A percentile compares a stretch with the other conserved stretches of the same genome.
phyloP scores from a whole-genome alignment of 2,113 vertebrate species.

The Gracilinanus agilis region DNA sequence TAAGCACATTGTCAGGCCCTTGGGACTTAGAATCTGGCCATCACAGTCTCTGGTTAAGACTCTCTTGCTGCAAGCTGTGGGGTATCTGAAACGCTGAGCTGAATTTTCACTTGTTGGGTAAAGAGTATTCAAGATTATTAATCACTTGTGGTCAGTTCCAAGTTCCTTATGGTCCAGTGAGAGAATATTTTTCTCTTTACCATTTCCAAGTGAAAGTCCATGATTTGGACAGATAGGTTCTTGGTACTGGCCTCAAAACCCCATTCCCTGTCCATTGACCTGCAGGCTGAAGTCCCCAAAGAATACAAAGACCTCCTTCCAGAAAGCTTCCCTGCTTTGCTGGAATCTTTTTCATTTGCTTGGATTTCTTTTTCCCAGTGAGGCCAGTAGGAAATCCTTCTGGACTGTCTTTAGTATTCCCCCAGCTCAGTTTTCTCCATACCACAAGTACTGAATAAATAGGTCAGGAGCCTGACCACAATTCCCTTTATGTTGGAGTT shows the following conservation, averaged over 20 bases:
- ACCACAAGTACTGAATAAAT: too few species aligned
- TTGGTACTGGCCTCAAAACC: neutral
- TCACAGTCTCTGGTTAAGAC: too few species aligned
- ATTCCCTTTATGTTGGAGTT: neutral
- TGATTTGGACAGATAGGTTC: neutral
- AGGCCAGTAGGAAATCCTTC: neutral
- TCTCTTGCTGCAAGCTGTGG: too few species aligned
- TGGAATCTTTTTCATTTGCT: neutral
- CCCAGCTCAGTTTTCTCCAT: too few species aligned
- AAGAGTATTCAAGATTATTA: neutral
- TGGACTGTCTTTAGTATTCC: too few species aligned
- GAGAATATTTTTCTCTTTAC: too few species aligned
- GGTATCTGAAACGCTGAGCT: neutral
- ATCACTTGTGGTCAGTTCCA: neutral
- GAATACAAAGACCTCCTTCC: too few species aligned
- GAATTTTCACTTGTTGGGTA: neutral
- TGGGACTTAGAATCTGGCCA: neutral
- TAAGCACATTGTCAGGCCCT: too few species aligned
- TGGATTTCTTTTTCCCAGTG: neutral
- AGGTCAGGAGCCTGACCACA: too few species aligned
- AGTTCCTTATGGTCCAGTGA: neutral
- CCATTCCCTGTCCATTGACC: neutral
- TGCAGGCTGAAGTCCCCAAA: too few species aligned
- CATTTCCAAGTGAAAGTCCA: neutral
- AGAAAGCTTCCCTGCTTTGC: neutral